Conservation (phyloP, 2,113 vertebrate species). For the Pangasianodon gigas region DNA sequence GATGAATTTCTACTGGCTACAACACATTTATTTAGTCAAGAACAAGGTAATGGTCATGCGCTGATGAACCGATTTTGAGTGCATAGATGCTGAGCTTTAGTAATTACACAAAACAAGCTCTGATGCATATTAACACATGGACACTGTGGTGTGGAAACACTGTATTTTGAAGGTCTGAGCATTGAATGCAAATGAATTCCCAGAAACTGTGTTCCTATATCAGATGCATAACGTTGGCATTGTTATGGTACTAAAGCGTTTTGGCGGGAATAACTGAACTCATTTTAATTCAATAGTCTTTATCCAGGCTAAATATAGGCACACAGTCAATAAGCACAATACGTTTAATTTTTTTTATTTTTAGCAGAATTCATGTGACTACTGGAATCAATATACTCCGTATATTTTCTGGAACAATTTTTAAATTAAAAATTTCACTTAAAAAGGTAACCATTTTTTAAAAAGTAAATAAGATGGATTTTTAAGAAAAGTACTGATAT, state of each 20-base stretch:
- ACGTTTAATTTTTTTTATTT: not conserved
- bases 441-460: not conserved
- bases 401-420: not conserved
- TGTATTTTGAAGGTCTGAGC: not conserved
- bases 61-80: not conserved
- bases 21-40: conserved; percentile 6
- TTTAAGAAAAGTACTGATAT: not conserved
- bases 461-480: not conserved
- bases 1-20: conserved; percentile 28
- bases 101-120: not conserved
- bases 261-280: not conserved
- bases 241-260: not conserved
- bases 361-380: not conserved
- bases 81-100: conserved; percentile 1
- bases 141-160: not conserved
- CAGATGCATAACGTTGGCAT: not conserved
- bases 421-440: not conserved
- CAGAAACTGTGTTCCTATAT: not conserved
- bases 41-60: conserved; percentile 15
- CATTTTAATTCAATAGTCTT: not conserved
- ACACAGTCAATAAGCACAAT: not conserved
- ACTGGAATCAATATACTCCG: not conserved
- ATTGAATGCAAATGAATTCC: not conserved
- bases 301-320: conserved; percentile 15
- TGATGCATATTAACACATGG: not conserved